Conservation (phyloP, 2,797 vertebrate genomes). For the Micropoecilia bifurca region DNA sequence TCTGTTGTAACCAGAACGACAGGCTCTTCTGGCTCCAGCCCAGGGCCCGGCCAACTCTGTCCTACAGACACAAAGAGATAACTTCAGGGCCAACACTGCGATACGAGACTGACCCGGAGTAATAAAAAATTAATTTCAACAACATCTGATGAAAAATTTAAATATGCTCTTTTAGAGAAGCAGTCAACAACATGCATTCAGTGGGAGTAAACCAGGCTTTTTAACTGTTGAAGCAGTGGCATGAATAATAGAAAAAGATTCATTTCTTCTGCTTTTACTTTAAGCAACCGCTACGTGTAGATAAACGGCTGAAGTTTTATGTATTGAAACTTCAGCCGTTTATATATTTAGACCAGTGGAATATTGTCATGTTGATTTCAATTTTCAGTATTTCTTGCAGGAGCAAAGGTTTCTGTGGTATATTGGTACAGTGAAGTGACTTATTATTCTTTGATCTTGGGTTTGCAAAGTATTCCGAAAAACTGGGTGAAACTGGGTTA, state of each 20-base stretch:
- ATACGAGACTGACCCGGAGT: neutral
- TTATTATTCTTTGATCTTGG: neutral
- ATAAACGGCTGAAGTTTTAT: neutral
- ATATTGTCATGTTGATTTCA: neutral
- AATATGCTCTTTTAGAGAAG: neutral
- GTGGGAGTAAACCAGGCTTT: neutral
- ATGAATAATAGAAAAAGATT: neutral
- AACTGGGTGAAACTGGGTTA: neutral
- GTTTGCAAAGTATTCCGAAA: neutral
- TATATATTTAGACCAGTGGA: neutral
- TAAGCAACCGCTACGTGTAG: neutral
- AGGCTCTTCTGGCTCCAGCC: neutral
- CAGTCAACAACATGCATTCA: neutral
- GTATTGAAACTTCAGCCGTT: too few relatives aligned
- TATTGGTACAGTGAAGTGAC: neutral
- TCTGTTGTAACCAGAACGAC: neutral
- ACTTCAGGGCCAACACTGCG: neutral
- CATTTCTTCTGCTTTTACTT: neutral
- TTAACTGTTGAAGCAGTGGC: neutral
- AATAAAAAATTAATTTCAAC: neutral
- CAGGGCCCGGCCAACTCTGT: neutral
- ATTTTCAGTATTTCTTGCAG: neutral
- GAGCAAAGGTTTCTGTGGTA: neutral
- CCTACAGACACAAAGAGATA: conserved; percentile 1
- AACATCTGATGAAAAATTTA: conserved; percentile 2